These are phyloP conservation scores for Gallirallus australis DNA, from an alignment of 2,797 vertebrate species.

Conservation along the genomic window DNA sequence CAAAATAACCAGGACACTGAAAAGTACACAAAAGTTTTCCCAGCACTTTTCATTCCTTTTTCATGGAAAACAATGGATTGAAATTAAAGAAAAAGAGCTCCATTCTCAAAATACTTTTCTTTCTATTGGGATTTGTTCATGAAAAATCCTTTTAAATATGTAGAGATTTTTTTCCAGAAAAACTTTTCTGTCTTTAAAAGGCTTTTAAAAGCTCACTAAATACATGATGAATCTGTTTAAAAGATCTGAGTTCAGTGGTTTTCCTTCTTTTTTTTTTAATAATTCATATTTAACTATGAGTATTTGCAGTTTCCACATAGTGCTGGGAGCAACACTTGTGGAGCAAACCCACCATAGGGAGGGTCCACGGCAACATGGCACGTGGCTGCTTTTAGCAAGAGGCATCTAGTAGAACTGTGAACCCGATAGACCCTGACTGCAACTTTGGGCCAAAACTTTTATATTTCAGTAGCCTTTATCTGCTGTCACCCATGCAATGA, in stretches of 20 bases:
- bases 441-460: neutral
- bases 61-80: neutral
- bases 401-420: neutral
- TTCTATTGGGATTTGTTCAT: neutral
- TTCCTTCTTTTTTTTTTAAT: neutral
- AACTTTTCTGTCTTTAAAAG: neutral
- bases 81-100: neutral
- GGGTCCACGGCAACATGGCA: neutral
- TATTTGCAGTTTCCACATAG: neutral
- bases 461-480: neutral
- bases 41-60: conserved; percentile 19
- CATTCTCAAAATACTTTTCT: neutral
- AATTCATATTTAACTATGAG: neutral
- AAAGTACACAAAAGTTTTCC: conserved; percentile 58
- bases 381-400: neutral
- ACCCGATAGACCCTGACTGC: neutral
- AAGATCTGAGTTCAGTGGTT: neutral
- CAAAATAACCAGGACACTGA: conserved; percentile 51
- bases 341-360: neutral
- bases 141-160: neutral
- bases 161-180: neutral
- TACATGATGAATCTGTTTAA: neutral
- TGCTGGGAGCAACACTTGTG: neutral
- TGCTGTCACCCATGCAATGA: neutral
- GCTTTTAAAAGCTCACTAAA: neutral